Evolutionary conservation across 2,888 invertebrate genomes (phyloP).

Genomic region (Hyalella azteca): DNA sequence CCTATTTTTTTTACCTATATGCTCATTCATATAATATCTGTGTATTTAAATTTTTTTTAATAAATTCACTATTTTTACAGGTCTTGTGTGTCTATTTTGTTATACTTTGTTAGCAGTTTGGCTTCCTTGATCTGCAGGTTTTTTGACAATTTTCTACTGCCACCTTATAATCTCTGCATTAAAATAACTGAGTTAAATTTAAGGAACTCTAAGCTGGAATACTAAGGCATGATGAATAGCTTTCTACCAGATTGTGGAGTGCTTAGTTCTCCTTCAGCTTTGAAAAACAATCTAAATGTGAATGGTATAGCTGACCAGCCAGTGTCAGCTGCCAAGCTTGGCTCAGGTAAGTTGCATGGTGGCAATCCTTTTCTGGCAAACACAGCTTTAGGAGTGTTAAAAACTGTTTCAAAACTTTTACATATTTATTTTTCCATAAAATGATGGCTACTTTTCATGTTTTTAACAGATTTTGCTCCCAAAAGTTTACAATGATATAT

Average conservation of each 20-base stretch:
- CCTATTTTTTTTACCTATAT: too few species aligned
- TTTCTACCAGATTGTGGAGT: conserved; percentile 18
- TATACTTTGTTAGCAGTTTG: too few species aligned
- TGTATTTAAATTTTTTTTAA: too few species aligned
- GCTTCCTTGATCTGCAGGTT: too few species aligned
- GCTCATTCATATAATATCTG: too few species aligned
- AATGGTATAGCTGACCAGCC: not conserved
- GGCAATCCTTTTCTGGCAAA: not conserved
- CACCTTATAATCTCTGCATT: too few species aligned
- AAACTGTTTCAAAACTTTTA: not conserved
- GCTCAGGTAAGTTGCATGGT: not conserved
- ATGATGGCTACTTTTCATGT: not conserved
- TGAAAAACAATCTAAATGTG: not conserved
- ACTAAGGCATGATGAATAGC: too few species aligned
- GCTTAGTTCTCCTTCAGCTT: not conserved
- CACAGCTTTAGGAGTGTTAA: not conserved
- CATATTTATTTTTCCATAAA: not conserved
- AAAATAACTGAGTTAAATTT: too few species aligned
- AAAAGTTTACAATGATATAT: not conserved
- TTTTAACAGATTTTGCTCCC: not conserved
- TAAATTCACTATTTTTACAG: too few species aligned
- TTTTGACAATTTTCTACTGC: too few species aligned
- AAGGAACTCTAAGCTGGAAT: too few species aligned
- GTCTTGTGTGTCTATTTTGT: too few species aligned
- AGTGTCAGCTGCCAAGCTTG: not conserved